Percentiles rank a stretch among this genome's conserved stretches.
phyloP scores from a whole-genome alignment of 1,140 invertebrate genomes.

The Drosophila obscura region DNA sequence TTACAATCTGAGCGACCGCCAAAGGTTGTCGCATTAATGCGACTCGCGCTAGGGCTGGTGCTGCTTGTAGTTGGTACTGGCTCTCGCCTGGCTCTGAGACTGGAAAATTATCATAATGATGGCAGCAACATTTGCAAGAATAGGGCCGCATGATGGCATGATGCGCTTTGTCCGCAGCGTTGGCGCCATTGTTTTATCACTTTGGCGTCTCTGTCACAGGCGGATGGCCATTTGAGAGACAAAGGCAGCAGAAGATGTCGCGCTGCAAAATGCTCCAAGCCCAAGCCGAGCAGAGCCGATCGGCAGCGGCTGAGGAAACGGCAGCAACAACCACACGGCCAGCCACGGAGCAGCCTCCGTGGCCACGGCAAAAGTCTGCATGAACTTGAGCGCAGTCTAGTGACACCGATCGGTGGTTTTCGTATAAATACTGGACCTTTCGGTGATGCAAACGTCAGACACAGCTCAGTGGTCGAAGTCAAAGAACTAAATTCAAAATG shows the following conservation, averaged over 20 bases:
- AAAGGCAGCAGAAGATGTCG: constrained; percentile 73
- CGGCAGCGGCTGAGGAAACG: constrained; percentile 15
- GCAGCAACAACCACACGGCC: constrained; percentile 6
- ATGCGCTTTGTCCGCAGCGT: constrained; percentile 58
- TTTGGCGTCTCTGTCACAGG: constrained; percentile 49
- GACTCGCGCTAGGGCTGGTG: constrained; percentile 13
- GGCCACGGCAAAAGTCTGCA: constrained; percentile 56
- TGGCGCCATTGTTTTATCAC: constrained; percentile 62
- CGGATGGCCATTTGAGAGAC: constrained; percentile 63
- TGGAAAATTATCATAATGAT: constrained; percentile 60
- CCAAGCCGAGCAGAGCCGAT: constrained; percentile 12
- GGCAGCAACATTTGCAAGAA: constrained; percentile 68
- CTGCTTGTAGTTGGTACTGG: neutral
- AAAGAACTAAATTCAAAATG: constrained; percentile 80
- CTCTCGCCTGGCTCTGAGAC: constrained; percentile 19
- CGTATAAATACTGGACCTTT: constrained; percentile 75
- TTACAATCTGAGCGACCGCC: constrained; percentile 33
- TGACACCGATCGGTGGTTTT: constrained; percentile 71
- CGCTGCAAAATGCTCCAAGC: constrained; percentile 49
- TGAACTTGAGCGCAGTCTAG: constrained; percentile 76
- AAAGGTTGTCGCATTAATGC: constrained; percentile 22
- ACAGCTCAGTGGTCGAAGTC: constrained; percentile 66
- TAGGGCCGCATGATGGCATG: constrained; percentile 52
- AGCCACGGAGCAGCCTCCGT: constrained; percentile 28
- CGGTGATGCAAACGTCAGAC: constrained; percentile 67